phyloP scores from a whole-genome alignment of 2,113 vertebrate genomes.

The Muntiacus muntjak region DNA sequence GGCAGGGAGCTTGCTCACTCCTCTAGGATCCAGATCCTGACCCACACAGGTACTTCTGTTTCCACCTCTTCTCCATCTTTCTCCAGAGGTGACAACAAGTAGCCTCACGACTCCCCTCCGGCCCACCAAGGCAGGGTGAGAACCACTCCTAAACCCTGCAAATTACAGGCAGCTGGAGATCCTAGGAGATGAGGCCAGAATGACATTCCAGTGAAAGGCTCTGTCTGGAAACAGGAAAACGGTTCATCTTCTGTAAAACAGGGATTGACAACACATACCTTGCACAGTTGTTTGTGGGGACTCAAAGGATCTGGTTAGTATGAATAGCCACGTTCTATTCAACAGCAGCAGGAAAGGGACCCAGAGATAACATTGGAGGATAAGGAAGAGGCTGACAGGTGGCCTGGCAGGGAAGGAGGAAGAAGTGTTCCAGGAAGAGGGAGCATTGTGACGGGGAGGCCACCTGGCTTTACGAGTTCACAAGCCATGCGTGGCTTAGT shows the following conservation, averaged over 20 bases:
- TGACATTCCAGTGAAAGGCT: background rate
- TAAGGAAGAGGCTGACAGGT: background rate
- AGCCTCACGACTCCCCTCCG: background rate
- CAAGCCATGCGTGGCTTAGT: background rate
- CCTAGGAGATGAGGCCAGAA: background rate
- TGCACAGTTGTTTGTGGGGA: background rate
- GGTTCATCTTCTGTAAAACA: background rate
- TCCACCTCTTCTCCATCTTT: background rate
- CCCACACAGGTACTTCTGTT: background rate
- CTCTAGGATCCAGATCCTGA: background rate
- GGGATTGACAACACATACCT: no score
- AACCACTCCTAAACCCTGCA: background rate
- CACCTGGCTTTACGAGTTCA: background rate
- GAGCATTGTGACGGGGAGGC: rapidly evolving
- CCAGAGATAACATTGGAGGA: background rate
- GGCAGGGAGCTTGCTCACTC: background rate
- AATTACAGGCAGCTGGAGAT: background rate
- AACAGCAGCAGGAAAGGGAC: background rate
- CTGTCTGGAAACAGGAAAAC: background rate
- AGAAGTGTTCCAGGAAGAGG: background rate
- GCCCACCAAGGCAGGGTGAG: background rate
- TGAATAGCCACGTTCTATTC: background rate
- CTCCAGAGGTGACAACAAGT: background rate
- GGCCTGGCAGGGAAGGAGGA: background rate
- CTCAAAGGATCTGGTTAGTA: background rate